phyloP scores from a whole-genome alignment of 2,888 invertebrate genomes.

The Phengaris alcon region DNA sequence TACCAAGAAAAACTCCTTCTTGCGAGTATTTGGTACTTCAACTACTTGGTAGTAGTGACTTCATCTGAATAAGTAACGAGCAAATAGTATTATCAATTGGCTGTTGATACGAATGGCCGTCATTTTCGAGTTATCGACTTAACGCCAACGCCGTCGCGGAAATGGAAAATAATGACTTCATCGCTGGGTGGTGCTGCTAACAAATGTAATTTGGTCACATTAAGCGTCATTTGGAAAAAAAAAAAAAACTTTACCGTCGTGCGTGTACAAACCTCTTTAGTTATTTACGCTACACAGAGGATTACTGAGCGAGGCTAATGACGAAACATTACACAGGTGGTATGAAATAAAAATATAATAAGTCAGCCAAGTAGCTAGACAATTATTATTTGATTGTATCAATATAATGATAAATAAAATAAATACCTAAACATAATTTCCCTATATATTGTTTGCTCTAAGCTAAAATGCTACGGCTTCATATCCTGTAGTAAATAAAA shows the following conservation, averaged over 20 bases:
- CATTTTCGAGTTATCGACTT: conserved; percentile 79
- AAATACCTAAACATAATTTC: no score
- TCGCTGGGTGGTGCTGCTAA: conserved; percentile 61
- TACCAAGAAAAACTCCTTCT: no score
- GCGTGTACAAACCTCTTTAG: conserved; percentile 38
- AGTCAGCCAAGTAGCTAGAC: background rate
- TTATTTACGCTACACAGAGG: conserved; percentile 26
- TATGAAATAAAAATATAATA: background rate
- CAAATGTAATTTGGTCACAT: conserved; percentile 71
- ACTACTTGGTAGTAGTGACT: background rate
- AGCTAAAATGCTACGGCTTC: background rate
- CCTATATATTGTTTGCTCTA: background rate
- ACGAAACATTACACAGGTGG: conserved; percentile 6
- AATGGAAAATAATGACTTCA: conserved; percentile 78
- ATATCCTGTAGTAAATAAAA: background rate
- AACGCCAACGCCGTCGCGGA: conserved; percentile 60
- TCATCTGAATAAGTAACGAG: conserved; percentile 62
- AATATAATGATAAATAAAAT: no score
- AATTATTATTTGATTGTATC: no score
- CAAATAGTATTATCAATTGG: conserved; percentile 53
- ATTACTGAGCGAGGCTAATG: conserved; percentile 25
- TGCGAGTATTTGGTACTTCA: no score
- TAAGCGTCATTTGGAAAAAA: conserved; percentile 66
- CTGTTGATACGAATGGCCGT: conserved; percentile 66
- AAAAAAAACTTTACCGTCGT: conserved; percentile 43